Conservation (phyloP, 2,888 invertebrate species). For the Diplazon laetatorius region DNA sequence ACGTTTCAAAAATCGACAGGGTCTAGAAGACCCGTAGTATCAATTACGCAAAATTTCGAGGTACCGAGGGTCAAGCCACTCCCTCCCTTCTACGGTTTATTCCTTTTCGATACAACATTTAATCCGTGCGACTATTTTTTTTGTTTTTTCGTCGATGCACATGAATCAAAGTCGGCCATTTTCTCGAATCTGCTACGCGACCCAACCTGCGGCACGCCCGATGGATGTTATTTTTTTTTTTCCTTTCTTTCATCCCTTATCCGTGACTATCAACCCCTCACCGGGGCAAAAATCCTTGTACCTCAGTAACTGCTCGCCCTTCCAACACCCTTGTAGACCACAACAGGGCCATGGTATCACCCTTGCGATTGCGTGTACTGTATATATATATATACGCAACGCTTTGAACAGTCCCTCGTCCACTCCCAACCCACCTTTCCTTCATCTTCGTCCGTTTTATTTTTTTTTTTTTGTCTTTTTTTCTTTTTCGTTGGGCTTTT, state of each 20-base stretch:
- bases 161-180: constrained; percentile 58
- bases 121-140: neutral
- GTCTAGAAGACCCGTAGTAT: too few species aligned
- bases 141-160: constrained; percentile 50
- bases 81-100: neutral
- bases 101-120: neutral
- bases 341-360: neutral
- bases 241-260: constrained; percentile 55
- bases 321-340: neutral
- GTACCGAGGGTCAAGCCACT: too few species aligned
- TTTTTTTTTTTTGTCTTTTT: neutral
- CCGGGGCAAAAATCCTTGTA: constrained; percentile 41
- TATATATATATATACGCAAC: constrained; percentile 9
- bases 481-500: constrained; percentile 23
- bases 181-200: constrained; percentile 56
- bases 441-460: constrained; percentile 23
- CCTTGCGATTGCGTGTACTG: constrained; percentile 9
- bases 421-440: constrained; percentile 29
- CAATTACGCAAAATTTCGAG: too few species aligned
- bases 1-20: too few species aligned
- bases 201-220: constrained; percentile 52
- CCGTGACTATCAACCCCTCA: constrained; percentile 44
- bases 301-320: constrained; percentile 23
- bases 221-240: too few species aligned
- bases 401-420: constrained; percentile 42